phyloP scores from a whole-genome alignment of 2,888 invertebrate genomes.

The Caenorhabditis drosophilae region DNA sequence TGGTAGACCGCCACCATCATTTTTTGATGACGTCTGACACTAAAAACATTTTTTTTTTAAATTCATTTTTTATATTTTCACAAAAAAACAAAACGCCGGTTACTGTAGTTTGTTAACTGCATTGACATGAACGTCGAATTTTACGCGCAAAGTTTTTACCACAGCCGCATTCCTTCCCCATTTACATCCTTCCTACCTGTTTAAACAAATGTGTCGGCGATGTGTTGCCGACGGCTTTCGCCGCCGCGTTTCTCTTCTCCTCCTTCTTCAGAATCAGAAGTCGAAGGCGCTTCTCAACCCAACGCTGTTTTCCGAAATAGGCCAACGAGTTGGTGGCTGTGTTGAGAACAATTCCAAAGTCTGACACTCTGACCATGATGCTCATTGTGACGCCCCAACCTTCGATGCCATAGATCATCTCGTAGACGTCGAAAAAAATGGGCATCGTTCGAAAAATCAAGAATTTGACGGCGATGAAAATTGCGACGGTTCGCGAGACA shows the following conservation, averaged over 20 bases:
- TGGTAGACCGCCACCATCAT: conserved; percentile 15
- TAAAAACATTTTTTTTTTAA: not conserved
- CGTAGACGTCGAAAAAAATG: conserved; percentile 66
- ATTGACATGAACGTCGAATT: no score
- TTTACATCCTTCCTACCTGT: not conserved
- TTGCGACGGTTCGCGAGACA: conserved; percentile 63
- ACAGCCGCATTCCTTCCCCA: no score
- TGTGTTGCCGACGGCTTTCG: conserved; percentile 9
- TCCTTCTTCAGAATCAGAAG: conserved; percentile 54
- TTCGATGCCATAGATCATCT: conserved; percentile 63
- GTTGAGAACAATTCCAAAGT: conserved; percentile 66
- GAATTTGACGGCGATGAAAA: conserved; percentile 67
- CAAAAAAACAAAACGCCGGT: no score
- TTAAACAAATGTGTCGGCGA: not conserved
- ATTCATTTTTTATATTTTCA: no score
- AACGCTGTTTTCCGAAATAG: conserved; percentile 63
- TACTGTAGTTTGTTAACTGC: no score
- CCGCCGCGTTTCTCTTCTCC: conserved; percentile 44
- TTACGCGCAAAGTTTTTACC: no score
- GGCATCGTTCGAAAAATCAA: conserved; percentile 66
- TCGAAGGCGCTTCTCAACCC: conserved; percentile 50
- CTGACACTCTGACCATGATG: conserved; percentile 64
- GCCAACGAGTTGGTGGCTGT: conserved; percentile 67
- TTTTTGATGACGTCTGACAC: conserved; percentile 15
- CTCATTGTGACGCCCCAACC: conserved; percentile 61